A percentile compares a stretch with the other conserved stretches of the same genome.
Conservation (phyloP, 2,888 invertebrate species). For the Drosophila fulvimacula region DNA sequence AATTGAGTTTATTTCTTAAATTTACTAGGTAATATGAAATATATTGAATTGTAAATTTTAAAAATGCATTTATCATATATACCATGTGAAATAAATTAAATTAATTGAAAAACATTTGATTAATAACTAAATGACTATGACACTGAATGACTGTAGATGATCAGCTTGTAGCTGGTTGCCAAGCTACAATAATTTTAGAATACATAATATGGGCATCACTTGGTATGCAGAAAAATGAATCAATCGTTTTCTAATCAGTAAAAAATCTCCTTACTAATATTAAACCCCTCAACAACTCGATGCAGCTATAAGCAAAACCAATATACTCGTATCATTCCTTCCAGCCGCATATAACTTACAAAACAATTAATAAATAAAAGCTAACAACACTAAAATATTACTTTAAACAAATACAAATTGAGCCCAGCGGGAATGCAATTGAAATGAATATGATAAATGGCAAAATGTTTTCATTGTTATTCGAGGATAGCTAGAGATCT, state of each 20-base stretch:
- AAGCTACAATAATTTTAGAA: too few relatives aligned
- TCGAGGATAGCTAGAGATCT: not conserved
- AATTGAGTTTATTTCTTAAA: too few relatives aligned
- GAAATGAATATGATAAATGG: not conserved
- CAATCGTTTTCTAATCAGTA: not conserved
- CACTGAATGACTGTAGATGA: too few relatives aligned
- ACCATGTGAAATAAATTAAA: too few relatives aligned
- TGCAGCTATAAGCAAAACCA: not conserved
- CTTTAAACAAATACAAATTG: not conserved
- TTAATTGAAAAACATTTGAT: too few relatives aligned
- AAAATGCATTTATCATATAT: too few relatives aligned
- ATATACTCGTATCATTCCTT: not conserved
- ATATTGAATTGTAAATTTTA: too few relatives aligned
- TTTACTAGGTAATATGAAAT: too few relatives aligned
- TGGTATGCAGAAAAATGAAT: too few relatives aligned
- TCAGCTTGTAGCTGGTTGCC: too few relatives aligned
- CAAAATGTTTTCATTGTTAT: constrained; percentile 36
- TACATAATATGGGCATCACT: too few relatives aligned
- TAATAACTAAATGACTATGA: too few relatives aligned
- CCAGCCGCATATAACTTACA: not conserved
- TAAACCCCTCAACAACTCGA: not conserved
- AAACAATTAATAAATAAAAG: not conserved
- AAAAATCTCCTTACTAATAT: not conserved
- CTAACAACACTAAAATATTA: not conserved
- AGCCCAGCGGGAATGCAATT: not conserved